Evolutionary conservation across 2,797 vertebrate genomes (phyloP).

Genomic region (Adelosebastes latens): DNA sequence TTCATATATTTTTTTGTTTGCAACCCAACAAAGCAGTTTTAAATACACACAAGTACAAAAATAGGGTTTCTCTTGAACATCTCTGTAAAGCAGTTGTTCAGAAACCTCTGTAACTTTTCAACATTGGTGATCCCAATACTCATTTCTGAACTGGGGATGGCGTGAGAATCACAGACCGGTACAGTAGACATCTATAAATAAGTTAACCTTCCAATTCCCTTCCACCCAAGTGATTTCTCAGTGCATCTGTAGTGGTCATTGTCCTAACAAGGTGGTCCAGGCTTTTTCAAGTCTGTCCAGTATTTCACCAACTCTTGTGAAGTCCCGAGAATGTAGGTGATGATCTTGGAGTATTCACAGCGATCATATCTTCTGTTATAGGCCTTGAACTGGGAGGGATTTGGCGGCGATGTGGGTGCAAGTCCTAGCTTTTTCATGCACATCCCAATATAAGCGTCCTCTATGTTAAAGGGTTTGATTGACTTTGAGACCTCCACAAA

Average conservation of each 20-base stretch:
- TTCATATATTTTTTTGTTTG: not conserved
- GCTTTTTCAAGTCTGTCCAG: slow-evolving; percentile 78
- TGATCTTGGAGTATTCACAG: slow-evolving; percentile 68
- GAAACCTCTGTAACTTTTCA: not conserved
- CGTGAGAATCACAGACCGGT: not conserved
- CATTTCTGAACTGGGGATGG: not conserved
- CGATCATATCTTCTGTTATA: slow-evolving; percentile 32
- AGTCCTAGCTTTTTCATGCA: slow-evolving; percentile 77
- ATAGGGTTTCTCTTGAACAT: not conserved
- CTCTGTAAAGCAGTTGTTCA: not conserved
- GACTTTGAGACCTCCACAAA: slow-evolving; percentile 68
- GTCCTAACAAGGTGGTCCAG: slow-evolving; percentile 54
- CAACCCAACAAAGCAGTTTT: not conserved
- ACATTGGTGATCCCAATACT: not conserved
- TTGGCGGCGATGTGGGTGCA: not conserved
- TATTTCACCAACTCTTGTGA: slow-evolving; percentile 60
- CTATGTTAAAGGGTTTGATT: slow-evolving; percentile 79
- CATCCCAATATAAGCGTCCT: slow-evolving; percentile 84
- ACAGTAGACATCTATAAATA: not conserved
- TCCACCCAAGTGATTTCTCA: not conserved
- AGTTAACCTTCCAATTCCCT: not conserved
- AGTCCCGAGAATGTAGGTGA: slow-evolving; percentile 74
- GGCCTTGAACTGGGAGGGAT: slow-evolving; percentile 62
- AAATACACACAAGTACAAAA: not conserved
- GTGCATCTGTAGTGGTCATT: not conserved